Percentiles rank a stretch among this genome's conserved stretches.
These are phyloP conservation scores for Mirza zaza DNA, from an alignment of 2,113 vertebrate species.

Conservation along the genomic window DNA sequence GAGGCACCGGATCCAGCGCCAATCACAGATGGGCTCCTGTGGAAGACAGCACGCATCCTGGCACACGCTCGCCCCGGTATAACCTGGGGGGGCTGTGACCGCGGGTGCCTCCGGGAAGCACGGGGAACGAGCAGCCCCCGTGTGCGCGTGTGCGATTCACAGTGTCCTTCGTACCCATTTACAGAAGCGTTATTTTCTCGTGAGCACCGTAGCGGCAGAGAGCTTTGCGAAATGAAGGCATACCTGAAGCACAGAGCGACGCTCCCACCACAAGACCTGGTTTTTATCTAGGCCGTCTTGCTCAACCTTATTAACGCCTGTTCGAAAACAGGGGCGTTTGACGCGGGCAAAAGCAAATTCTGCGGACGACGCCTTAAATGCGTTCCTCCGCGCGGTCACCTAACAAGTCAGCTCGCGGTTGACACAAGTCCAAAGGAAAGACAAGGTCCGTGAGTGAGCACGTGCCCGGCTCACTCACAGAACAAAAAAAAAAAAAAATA, in stretches of 20 bases:
- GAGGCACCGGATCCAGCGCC: too few species aligned
- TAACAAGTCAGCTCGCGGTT: background rate
- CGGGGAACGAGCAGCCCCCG: too few species aligned
- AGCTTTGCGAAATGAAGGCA: slow-evolving; percentile 41
- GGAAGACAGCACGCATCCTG: too few species aligned
- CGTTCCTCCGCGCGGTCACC: background rate
- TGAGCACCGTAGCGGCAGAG: slow-evolving; percentile 17
- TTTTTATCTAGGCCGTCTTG: background rate
- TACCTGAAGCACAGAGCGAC: background rate
- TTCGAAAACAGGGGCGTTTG: slow-evolving; percentile 41
- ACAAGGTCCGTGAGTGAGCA: slow-evolving; percentile 47
- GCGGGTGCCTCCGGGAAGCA: too few species aligned
- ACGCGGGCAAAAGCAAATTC: slow-evolving; percentile 6
- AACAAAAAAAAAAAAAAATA: slow-evolving; percentile 21
- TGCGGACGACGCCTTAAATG: background rate
- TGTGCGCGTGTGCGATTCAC: background rate
- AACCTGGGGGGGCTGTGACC: too few species aligned
- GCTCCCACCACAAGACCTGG: background rate
- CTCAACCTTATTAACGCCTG: slow-evolving; percentile 1
- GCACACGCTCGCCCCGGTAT: too few species aligned
- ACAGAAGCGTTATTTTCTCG: slow-evolving; percentile 35
- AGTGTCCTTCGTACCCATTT: background rate
- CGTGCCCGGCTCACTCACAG: slow-evolving; percentile 29
- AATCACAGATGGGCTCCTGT: too few species aligned
- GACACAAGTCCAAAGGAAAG: slow-evolving; percentile 27